These are phyloP conservation scores for Amniataba percoides DNA, from an alignment of 2,797 vertebrate genomes.

Conservation along the genomic window DNA sequence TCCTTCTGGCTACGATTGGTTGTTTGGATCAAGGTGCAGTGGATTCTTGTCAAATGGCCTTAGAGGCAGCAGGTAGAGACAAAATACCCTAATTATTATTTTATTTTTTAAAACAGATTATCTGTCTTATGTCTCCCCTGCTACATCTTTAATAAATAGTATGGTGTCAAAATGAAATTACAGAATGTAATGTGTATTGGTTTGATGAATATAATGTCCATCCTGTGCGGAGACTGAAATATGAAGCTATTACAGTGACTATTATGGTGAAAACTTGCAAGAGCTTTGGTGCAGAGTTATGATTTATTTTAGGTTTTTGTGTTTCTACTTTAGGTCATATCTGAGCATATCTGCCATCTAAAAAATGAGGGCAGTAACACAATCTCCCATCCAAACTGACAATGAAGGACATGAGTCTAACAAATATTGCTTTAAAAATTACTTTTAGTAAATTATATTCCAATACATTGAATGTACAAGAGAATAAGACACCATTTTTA, in stretches of 20 bases:
- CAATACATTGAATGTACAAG: not conserved
- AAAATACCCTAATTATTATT: no score
- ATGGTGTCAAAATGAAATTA: not conserved
- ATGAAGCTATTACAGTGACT: not conserved
- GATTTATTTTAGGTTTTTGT: not conserved
- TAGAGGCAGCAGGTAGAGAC: no score
- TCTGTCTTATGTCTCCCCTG: no score
- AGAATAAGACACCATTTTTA: not conserved
- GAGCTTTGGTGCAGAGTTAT: not conserved
- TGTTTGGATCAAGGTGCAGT: no score
- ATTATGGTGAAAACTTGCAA: not conserved
- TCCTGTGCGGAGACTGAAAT: not conserved
- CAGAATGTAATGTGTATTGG: not conserved
- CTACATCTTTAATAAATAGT: not conserved
- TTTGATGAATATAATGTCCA: not conserved
- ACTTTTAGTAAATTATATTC: not conserved
- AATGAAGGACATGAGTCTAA: not conserved
- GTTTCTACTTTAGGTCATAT: not conserved
- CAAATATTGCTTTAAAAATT: not conserved
- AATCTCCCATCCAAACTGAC: not conserved
- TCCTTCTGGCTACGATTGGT: no score
- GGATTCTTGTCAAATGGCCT: no score
- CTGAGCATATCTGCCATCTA: not conserved
- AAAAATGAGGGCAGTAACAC: not conserved
- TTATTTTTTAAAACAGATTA: no score